A percentile compares a stretch with the other conserved stretches of the same genome.
These are phyloP conservation scores for Chaetops frenatus DNA, from an alignment of 2,113 vertebrate genomes.

Conservation along the genomic window DNA sequence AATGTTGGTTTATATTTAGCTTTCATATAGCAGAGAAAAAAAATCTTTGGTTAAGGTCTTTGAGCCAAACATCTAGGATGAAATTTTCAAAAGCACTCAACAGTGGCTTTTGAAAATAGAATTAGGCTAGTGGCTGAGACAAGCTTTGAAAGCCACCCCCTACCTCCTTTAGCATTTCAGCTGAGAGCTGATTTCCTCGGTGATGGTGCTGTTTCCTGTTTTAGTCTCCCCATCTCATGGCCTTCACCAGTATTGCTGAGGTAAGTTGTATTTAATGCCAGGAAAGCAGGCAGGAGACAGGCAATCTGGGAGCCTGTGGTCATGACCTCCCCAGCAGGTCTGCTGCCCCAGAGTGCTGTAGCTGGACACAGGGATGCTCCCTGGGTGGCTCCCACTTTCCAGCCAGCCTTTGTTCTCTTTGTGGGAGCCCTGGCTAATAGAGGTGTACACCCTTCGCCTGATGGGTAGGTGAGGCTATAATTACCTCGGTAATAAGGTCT, in stretches of 20 bases:
- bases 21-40: not conserved
- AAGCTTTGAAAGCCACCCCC: constrained; percentile 44
- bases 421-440: constrained; percentile 46
- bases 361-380: constrained; percentile 30
- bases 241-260: not conserved
- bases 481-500: constrained; percentile 44
- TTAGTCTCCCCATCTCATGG: not conserved
- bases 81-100: constrained; percentile 56
- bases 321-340: constrained; percentile 18
- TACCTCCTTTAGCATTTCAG: constrained; percentile 20
- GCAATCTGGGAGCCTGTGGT: not conserved
- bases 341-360: not conserved
- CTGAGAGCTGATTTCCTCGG: not conserved
- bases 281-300: not conserved
- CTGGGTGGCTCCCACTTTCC: constrained; percentile 40
- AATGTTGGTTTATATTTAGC: constrained; percentile 25
- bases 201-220: not conserved
- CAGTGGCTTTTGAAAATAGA: constrained; percentile 49
- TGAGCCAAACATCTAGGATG: constrained; percentile 37
- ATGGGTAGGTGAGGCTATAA: constrained; percentile 48
- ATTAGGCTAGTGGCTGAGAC: constrained; percentile 55
- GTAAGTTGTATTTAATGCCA: not conserved
- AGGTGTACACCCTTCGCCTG: constrained; percentile 12
- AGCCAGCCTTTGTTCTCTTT: constrained; percentile 55
- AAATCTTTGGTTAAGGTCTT: constrained; percentile 32